Conservation (phyloP, 2,888 invertebrate species). For the Cremastinae sp. region DNA sequence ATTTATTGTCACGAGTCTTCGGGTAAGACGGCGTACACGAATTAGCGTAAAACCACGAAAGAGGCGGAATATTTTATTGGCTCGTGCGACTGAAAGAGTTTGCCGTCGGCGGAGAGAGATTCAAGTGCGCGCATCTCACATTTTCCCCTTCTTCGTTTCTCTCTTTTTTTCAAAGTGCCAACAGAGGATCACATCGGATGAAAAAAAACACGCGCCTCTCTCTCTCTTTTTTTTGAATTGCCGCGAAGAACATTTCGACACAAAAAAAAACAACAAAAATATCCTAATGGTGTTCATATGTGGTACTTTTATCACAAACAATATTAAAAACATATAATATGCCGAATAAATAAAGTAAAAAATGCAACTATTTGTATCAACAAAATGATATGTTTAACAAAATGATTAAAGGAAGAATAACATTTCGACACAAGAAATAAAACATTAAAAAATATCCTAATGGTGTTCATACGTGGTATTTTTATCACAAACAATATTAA, state of each 20-base stretch:
- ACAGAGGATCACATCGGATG: conserved; percentile 29
- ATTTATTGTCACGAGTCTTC: too few relatives aligned
- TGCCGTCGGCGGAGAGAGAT: conserved; percentile 35
- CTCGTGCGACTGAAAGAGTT: conserved; percentile 3
- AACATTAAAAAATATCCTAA: background rate
- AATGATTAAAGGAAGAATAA: conserved; percentile 9
- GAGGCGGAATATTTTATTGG: background rate
- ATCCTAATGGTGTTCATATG: too few relatives aligned
- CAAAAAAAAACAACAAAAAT: too few relatives aligned
- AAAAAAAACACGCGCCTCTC: conserved; percentile 49
- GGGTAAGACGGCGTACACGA: too few relatives aligned
- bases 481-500: too few relatives aligned
- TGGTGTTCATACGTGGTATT: too few relatives aligned
- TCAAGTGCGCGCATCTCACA: conserved; percentile 18
- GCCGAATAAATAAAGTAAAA: too few relatives aligned
- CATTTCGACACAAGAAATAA: background rate
- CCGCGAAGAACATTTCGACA: background rate
- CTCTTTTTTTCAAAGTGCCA: conserved; percentile 47
- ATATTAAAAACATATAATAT: too few relatives aligned
- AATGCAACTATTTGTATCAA: too few relatives aligned
- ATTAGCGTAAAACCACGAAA: background rate
- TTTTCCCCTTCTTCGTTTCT: too few relatives aligned
- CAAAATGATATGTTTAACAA: background rate
- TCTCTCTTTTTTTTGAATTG: background rate
- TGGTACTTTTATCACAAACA: too few relatives aligned